Conservation (phyloP, 2,113 vertebrate genomes). For the Colaptes auratus region DNA sequence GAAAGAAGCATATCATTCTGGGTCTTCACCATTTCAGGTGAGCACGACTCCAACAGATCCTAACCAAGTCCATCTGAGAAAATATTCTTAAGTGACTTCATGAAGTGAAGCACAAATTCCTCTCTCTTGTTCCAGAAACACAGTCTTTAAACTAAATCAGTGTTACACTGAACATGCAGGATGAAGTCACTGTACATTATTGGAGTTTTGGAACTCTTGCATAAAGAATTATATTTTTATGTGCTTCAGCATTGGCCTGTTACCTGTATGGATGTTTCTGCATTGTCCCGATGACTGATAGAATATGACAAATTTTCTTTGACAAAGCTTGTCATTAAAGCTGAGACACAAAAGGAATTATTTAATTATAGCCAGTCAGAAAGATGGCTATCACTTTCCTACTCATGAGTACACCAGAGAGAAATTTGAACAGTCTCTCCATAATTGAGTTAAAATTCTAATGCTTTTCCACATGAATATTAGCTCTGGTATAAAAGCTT, state of each 20-base stretch:
- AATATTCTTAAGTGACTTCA: background rate
- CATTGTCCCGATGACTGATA: background rate
- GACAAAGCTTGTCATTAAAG: background rate
- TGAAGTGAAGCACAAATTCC: background rate
- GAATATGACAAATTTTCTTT: background rate
- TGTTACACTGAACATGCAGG: background rate
- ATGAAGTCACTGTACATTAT: background rate
- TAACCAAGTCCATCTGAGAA: background rate
- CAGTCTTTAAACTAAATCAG: background rate
- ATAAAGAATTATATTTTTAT: background rate
- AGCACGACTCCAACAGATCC: background rate
- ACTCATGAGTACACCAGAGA: background rate
- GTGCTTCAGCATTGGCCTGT: background rate
- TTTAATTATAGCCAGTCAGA: background rate
- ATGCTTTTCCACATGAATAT: background rate
- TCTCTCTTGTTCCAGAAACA: background rate
- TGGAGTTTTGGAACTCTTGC: background rate
- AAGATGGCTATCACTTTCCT: background rate
- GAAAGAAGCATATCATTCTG: background rate
- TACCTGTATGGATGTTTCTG: background rate
- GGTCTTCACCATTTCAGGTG: background rate
- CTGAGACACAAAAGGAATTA: background rate
- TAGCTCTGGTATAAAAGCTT: background rate
- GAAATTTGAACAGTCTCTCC: background rate
- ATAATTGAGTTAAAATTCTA: background rate